phyloP scores from a whole-genome alignment of 2,888 invertebrate genomes.

The Neria commutata region DNA sequence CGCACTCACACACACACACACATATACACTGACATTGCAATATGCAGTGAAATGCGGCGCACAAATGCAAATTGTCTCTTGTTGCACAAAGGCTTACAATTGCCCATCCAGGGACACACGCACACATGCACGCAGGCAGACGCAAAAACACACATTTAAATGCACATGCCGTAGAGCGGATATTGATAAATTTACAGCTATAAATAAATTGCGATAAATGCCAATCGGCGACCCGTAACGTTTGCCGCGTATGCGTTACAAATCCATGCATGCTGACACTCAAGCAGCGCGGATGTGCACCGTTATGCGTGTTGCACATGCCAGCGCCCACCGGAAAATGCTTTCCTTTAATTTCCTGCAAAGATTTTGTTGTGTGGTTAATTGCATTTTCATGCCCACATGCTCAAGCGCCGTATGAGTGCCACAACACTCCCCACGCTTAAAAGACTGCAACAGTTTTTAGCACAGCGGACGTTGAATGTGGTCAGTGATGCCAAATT shows the following conservation, averaged over 20 bases:
- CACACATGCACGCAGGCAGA: not conserved
- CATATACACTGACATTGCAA: too few relatives aligned
- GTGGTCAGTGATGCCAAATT: too few relatives aligned
- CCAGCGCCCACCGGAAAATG: not conserved
- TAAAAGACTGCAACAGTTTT: too few relatives aligned
- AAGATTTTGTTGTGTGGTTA: constrained; percentile 3
- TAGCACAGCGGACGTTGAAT: too few relatives aligned
- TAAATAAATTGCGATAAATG: not conserved
- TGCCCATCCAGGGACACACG: not conserved
- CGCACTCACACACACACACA: not conserved
- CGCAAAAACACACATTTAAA: not conserved
- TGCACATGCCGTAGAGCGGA: not conserved
- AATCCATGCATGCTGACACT: too few relatives aligned
- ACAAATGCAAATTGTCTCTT: not conserved
- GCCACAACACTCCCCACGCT: too few relatives aligned
- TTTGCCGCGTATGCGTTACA: too few relatives aligned
- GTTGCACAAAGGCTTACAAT: not conserved
- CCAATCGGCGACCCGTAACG: not conserved
- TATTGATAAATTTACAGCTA: constrained; percentile 4
- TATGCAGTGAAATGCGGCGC: too few relatives aligned
- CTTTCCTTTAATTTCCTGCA: not conserved
- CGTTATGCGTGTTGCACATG: too few relatives aligned
- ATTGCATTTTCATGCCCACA: not conserved
- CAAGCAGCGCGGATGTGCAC: too few relatives aligned
- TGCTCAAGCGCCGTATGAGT: too few relatives aligned